A percentile compares a stretch with the other conserved stretches of the same genome.
Conservation (phyloP, 2,113 vertebrate genomes). For the Himantopus leucocephalus region DNA sequence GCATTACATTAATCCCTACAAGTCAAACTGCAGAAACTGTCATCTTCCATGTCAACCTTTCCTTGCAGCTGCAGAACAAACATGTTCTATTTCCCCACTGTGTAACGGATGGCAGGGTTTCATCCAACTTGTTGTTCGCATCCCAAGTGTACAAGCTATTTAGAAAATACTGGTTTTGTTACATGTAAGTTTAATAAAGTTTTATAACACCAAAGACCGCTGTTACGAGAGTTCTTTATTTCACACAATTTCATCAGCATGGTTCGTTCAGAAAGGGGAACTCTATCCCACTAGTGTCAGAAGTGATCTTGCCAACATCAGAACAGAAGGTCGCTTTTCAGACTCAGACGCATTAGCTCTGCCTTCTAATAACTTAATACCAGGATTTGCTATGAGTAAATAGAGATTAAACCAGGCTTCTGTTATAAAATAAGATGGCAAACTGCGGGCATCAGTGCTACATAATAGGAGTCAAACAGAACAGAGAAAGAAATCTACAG, state of each 20-base stretch:
- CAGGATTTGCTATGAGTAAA: background rate
- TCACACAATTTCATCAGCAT: background rate
- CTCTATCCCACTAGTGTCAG: background rate
- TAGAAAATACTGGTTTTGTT: background rate
- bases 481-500: background rate
- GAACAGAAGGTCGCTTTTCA: background rate
- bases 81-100: background rate
- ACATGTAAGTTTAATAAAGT: slow-evolving; percentile 48
- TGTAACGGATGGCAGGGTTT: background rate
- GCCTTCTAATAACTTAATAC: background rate
- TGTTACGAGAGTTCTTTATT: slow-evolving; percentile 32
- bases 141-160: background rate
- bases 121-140: background rate
- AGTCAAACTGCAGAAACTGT: background rate
- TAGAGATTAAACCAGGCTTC: background rate
- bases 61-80: background rate
- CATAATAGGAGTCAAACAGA: background rate
- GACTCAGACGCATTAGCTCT: background rate
- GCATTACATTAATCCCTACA: background rate
- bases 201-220: slow-evolving; percentile 18
- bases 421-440: background rate
- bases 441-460: background rate
- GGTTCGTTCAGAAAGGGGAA: background rate
- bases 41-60: background rate
- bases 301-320: background rate